Base-by-base conservation (phyloP, 2,888 invertebrate species). In the Venusia cambrica region DNA sequence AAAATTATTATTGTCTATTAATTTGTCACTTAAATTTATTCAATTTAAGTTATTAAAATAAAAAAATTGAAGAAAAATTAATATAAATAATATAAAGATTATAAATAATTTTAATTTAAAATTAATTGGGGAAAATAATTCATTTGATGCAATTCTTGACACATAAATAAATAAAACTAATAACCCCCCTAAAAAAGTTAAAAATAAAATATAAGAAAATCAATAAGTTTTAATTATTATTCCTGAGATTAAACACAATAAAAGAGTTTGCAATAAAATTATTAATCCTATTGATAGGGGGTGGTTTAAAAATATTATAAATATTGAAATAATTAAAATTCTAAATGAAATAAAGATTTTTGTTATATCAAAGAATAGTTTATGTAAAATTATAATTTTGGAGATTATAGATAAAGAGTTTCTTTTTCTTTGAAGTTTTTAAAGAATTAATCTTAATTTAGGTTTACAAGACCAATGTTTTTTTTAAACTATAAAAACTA, bases 391-490 rank as follows among this genome's bases (percentile, higher is more conserved):
- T 84, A 89, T 90, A 91, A 90, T 91, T 91, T 91, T 91, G 90
- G 90, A 88, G 87, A 90, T 91, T 91, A 90, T 89, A 64, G 88
- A 89, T 84, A 87, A 80, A 83, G 74, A 72, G 34, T 59, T 73
- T 75, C 87, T 87, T 87, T 88, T 87, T 79, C 83, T 87, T 90
- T 88, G 89, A 85, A 84, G 87, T 90, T 89, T 88, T 85, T 89
- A 90, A 89, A 72, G 73, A 61, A 40, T 30, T 11, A 20, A 51
- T 72, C 74, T 88, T 89, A 89, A 74, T 80, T 87, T 89, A 90
- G 89, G 58, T 89, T 91, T 91, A 91, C 90, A 91, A 91, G 88
- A 91, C 87, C 89, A 90, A 88, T 87, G 79, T 90, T 91, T 90
- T 90, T 24, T 54, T 88, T 90, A 90, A 90, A 90, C 87, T 91